A percentile compares a stretch with the other conserved stretches of the same genome.
phyloP scores from a whole-genome alignment of 2,797 vertebrate species.

The Hybognathus amarus region DNA sequence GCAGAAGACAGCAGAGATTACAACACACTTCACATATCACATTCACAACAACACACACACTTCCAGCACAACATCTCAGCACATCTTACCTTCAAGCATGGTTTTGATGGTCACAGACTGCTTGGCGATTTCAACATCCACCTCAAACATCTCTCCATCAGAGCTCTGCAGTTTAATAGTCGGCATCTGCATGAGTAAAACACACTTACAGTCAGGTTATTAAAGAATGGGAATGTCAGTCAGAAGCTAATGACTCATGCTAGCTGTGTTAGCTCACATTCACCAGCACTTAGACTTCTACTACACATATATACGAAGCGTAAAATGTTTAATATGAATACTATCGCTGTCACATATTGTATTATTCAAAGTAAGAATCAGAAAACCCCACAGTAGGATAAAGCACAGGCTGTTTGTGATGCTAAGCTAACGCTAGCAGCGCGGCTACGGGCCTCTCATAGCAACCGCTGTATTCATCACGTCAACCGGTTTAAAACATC shows the following conservation, averaged over 20 bases:
- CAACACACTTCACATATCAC: background rate
- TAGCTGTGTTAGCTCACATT: background rate
- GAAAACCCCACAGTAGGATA: background rate
- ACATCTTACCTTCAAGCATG: constrained; percentile 93
- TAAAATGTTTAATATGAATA: background rate
- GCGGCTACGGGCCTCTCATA: constrained; percentile 30
- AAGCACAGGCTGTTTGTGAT: background rate
- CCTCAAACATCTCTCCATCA: constrained; percentile 99
- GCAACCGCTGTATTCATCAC: constrained; percentile 25
- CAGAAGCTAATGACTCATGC: constrained; percentile 11
- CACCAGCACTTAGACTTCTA: background rate
- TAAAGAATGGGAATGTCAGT: background rate
- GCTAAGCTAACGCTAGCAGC: constrained; percentile 24
- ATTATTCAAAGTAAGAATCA: too few relatives aligned
- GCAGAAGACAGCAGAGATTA: constrained; percentile 1
- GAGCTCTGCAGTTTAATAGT: constrained; percentile 99
- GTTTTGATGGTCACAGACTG: constrained; percentile 99
- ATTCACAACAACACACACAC: background rate
- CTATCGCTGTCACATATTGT: background rate
- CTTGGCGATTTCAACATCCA: constrained; percentile 98
- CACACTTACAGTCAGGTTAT: background rate
- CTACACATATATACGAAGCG: background rate
- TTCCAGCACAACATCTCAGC: background rate
- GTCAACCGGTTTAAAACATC: background rate
- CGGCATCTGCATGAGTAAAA: constrained; percentile 85